phyloP scores from a whole-genome alignment of 2,113 vertebrate species.

The Rhabdomys dilectus region DNA sequence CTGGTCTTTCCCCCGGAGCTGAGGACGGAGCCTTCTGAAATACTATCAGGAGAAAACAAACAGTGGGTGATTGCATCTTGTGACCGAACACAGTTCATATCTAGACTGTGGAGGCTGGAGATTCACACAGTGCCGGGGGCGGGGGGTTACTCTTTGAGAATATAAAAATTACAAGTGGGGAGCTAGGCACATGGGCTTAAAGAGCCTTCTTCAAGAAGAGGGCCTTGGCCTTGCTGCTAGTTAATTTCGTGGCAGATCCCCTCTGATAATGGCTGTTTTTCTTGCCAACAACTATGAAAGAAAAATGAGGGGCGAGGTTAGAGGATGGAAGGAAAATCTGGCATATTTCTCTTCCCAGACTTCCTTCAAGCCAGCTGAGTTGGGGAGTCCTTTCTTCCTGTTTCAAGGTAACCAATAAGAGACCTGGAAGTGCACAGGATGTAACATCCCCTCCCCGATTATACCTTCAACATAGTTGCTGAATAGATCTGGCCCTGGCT shows the following conservation, averaged over 20 bases:
- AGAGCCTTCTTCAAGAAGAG: not conserved
- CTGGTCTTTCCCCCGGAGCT: not conserved
- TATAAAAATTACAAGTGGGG: not conserved
- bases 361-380: not conserved
- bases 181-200: conserved; percentile 17
- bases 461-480: conserved; percentile 6
- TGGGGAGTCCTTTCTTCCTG: conserved; percentile 1
- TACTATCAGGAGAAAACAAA: conserved; percentile 31
- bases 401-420: conserved; percentile 39
- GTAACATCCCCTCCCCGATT: not conserved
- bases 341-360: not conserved
- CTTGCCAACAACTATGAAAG: conserved; percentile 16
- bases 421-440: not conserved
- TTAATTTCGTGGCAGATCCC: conserved; percentile 26
- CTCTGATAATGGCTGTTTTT: not conserved
- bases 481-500: not conserved
- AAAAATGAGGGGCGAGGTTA: not conserved
- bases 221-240: not conserved
- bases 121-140: not conserved
- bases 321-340: conserved; percentile 13
- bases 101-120: not conserved
- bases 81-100: conserved; percentile 10
- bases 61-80: conserved; percentile 8
- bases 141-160: not conserved
- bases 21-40: not conserved